Percentiles rank a stretch among this genome's conserved stretches.
Evolutionary conservation across 2,797 vertebrate species (phyloP).

Genomic region (Pangasius krempfi): DNA sequence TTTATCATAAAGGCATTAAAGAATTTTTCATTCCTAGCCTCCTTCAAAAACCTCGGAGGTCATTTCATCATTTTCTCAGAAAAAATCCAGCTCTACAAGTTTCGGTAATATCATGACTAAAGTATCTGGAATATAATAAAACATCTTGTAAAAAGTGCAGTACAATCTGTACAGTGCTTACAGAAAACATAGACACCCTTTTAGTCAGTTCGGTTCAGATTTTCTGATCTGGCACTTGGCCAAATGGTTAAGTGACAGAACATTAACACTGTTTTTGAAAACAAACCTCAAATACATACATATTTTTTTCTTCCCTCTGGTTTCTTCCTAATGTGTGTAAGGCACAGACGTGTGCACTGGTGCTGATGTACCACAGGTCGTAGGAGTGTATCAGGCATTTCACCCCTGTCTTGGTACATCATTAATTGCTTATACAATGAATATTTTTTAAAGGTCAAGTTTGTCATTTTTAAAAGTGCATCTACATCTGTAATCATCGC

Average conservation of each 20-base stretch:
- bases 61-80: conserved; percentile 60
- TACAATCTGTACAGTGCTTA: conserved; percentile 62
- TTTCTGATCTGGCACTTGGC: neutral
- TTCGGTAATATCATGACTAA: conserved; percentile 71
- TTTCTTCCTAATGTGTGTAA: neutral
- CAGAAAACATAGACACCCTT: conserved; percentile 27
- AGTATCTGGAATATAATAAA: conserved; percentile 74
- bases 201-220: neutral
- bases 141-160: conserved; percentile 71
- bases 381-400: neutral
- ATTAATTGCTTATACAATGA: neutral
- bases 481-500: neutral
- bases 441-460: neutral
- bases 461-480: neutral
- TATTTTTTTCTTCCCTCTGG: too few relatives aligned
- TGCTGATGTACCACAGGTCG: neutral
- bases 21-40: conserved; percentile 61
- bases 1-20: conserved; percentile 76
- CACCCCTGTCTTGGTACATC: neutral
- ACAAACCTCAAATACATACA: neutral
- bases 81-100: conserved; percentile 66
- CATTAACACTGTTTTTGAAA: conserved; percentile 20
- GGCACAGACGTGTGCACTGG: neutral
- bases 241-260: neutral
- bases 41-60: conserved; percentile 72